Conservation (phyloP, 2,113 vertebrate genomes). For the Cryptotis parvus region DNA sequence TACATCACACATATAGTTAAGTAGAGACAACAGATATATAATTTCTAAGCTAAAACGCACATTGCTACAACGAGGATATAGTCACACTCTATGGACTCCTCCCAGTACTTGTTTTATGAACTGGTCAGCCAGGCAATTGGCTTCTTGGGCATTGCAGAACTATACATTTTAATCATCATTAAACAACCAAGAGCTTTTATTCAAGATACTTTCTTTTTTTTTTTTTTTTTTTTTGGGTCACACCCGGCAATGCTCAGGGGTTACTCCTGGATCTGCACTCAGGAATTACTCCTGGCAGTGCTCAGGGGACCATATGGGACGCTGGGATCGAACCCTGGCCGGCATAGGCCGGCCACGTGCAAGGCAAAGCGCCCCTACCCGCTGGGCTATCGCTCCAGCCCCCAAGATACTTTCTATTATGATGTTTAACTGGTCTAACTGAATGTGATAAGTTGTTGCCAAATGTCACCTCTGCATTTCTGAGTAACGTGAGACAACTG, state of each 20-base stretch:
- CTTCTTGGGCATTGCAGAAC: slow-evolving; percentile 43
- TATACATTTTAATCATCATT: slow-evolving; percentile 54
- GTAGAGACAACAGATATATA: neutral
- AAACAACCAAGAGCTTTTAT: slow-evolving; percentile 28
- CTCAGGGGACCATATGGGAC: too few species aligned
- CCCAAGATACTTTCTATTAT: slow-evolving; percentile 36
- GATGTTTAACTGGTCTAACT: slow-evolving; percentile 36
- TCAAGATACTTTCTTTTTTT: neutral
- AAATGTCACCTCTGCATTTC: slow-evolving; percentile 7
- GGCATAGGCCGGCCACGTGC: too few species aligned
- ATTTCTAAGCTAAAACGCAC: slow-evolving; percentile 30
- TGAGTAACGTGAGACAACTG: neutral
- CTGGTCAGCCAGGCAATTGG: neutral
- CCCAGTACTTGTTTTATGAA: slow-evolving; percentile 47
- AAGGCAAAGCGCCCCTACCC: too few species aligned
- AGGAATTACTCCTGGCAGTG: too few species aligned
- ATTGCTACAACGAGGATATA: neutral
- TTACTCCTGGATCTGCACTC: too few species aligned
- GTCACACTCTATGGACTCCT: neutral
- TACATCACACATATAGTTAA: neutral
- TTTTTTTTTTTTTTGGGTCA: too few species aligned
- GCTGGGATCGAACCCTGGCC: too few species aligned
- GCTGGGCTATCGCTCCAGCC: too few species aligned
- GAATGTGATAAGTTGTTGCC: neutral
- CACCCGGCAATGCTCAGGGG: too few species aligned